A percentile compares a stretch with the other conserved stretches of the same genome.
These are phyloP conservation scores for Agonum fuliginosum DNA, from an alignment of 2,888 invertebrate species.

Conservation along the genomic window DNA sequence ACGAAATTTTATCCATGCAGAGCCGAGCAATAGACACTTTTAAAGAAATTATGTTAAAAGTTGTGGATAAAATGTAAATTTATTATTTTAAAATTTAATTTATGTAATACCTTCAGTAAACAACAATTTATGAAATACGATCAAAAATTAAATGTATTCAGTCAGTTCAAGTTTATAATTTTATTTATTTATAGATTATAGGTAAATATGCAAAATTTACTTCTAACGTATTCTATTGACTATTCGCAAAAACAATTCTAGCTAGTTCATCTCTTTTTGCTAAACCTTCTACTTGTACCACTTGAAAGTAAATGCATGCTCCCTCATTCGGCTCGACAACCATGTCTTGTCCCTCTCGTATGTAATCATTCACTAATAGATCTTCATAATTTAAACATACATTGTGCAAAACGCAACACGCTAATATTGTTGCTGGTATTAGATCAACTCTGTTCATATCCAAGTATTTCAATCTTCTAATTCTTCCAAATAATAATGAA, in stretches of 20 bases:
- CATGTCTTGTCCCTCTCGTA: background rate
- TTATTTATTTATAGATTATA: too few relatives aligned
- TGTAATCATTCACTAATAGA: background rate
- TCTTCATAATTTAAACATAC: background rate
- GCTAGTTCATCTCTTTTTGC: background rate
- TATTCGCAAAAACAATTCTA: background rate
- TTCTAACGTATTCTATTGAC: background rate
- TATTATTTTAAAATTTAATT: too few relatives aligned
- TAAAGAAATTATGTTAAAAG: background rate
- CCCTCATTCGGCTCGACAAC: background rate
- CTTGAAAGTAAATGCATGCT: background rate
- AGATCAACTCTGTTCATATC: background rate
- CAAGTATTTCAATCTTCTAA: slow-evolving; percentile 26
- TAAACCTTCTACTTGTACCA: background rate
- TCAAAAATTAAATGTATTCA: too few relatives aligned
- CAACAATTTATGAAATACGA: too few relatives aligned
- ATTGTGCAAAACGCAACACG: background rate
- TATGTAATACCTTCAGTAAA: too few relatives aligned
- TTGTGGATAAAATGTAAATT: background rate
- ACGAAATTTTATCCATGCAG: background rate
- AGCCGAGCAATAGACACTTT: background rate
- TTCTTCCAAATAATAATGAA: slow-evolving; percentile 4
- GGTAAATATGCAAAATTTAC: too few relatives aligned
- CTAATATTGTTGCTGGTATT: background rate
- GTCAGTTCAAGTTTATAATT: too few relatives aligned